Evolutionary conservation across 2,888 invertebrate species (phyloP), one percentile per base, ranked within the genome.

Genomic region (Eupithecia subfuscata): DNA sequence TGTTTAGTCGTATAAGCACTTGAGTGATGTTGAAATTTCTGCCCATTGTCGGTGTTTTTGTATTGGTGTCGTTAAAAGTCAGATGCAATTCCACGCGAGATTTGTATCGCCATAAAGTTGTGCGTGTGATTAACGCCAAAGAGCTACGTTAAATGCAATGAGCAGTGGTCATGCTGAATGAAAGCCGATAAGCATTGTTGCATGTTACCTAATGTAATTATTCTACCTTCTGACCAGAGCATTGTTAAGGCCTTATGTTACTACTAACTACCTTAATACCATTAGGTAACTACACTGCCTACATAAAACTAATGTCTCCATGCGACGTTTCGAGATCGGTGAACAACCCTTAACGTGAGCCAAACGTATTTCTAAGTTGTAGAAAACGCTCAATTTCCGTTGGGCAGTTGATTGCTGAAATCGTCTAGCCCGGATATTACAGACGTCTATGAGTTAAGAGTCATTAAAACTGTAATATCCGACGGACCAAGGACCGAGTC

Each of bases 101-200:
- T 64, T 64, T 64, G 18, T 30, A 30, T 64, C 25, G 34, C 64
- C 18, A 64, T 64, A 34, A 34, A 18, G 8, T 18, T 64, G 30
- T 34, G 12, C n/a, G 14, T 37, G 18, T 40, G 40, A 40, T 67
- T 67, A n/a, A n/a, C 40, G 12, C 67, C 67, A n/a, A n/a, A 34
- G 40, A n/a, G 34, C 64, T 56, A 70, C 74, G 74, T 64, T 75
- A 79, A 80, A 78, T 78, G 78, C 75, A 77, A 80, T 78, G 78
- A 76, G 81, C 75, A 74, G 75, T 78, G 74, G 82, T 83, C 80
- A 81, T 75, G 82, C 76, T 74, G 74, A 67, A 71, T 79, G 78
- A 71, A 43, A 40, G 67, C 69, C 43, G 80, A 80, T 81, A 80
- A 79, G 72, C 63, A 34, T 14, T 48, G 60, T 34, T 64, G 67